Evolutionary conservation across 2,888 invertebrate species (phyloP).

Genomic region (Scelioninae gen. 2): DNA sequence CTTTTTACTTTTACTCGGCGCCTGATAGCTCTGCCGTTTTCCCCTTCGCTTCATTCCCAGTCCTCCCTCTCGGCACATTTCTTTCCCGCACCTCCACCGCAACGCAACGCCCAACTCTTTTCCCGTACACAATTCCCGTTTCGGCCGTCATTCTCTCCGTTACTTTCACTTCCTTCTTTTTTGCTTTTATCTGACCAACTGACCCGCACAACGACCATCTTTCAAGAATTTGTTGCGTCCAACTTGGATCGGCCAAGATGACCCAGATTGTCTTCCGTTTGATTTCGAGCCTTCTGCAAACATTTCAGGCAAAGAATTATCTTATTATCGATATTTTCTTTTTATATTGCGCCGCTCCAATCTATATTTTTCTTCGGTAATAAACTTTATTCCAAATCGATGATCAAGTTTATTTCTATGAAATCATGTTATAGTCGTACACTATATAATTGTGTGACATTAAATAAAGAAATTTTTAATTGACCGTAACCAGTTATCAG

Average conservation of each 20-base stretch:
- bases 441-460: too few species aligned
- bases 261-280: conserved; percentile 30
- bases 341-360: too few species aligned
- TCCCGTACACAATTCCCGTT: conserved; percentile 55
- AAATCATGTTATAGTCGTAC: too few species aligned
- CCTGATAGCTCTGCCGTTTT: conserved; percentile 57
- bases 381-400: too few species aligned
- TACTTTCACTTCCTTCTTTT: conserved; percentile 60
- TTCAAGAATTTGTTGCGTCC: conserved; percentile 48
- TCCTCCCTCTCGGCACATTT: conserved; percentile 56
- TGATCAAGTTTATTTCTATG: too few species aligned
- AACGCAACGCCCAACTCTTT: conserved; percentile 48
- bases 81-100: conserved; percentile 50
- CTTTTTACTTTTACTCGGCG: conserved; percentile 64
- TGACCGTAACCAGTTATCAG: too few species aligned
- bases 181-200: conserved; percentile 64
- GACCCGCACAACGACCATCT: conserved; percentile 65
- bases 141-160: conserved; percentile 54
- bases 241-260: conserved; percentile 34
- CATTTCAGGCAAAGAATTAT: too few species aligned
- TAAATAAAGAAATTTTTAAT: too few species aligned
- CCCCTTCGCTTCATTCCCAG: conserved; percentile 56
- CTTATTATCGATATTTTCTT: too few species aligned
- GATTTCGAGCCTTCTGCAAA: conserved; percentile 3
- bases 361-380: too few species aligned